A percentile compares a stretch with the other conserved stretches of the same genome.
These are phyloP conservation scores for Spodoptera frugiperda DNA, from an alignment of 1,140 invertebrate species.

Conservation along the genomic window DNA sequence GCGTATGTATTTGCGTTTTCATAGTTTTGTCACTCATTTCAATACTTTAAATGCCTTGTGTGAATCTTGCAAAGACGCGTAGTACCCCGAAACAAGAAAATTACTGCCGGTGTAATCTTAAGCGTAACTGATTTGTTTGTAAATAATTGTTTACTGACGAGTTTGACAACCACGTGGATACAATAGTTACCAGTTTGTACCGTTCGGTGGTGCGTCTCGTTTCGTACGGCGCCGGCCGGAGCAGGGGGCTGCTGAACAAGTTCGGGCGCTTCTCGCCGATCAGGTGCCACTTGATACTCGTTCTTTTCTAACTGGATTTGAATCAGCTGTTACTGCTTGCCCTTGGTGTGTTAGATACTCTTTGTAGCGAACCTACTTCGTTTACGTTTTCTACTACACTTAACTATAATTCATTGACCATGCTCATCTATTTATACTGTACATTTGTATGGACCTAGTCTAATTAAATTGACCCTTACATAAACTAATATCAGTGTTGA, in stretches of 20 bases:
- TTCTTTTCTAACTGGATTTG: conserved; percentile 84
- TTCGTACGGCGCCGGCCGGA: conserved; percentile 58
- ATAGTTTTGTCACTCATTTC: background rate
- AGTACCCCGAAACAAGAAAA: background rate
- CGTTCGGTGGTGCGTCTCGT: conserved; percentile 74
- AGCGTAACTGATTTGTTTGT: conserved; percentile 45
- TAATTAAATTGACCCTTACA: background rate
- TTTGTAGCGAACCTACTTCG: background rate
- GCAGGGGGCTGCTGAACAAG: conserved; percentile 80
- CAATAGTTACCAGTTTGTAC: conserved; percentile 82
- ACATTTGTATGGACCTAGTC: background rate
- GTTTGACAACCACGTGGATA: conserved; percentile 78
- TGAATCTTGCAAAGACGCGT: background rate
- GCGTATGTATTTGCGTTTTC: conserved; percentile 3
- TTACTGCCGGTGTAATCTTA: background rate
- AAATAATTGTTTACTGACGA: conserved; percentile 62
- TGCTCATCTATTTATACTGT: background rate
- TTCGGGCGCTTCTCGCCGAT: conserved; percentile 80
- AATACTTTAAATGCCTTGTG: background rate
- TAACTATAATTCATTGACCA: background rate
- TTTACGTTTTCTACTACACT: background rate
- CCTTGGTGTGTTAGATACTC: conserved; percentile 51
- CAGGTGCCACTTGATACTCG: conserved; percentile 83
- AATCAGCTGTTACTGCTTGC: conserved; percentile 77
- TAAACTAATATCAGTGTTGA: background rate